Evolutionary conservation across 2,888 invertebrate species (phyloP).

Genomic region (Ferdinandea cuprea): DNA sequence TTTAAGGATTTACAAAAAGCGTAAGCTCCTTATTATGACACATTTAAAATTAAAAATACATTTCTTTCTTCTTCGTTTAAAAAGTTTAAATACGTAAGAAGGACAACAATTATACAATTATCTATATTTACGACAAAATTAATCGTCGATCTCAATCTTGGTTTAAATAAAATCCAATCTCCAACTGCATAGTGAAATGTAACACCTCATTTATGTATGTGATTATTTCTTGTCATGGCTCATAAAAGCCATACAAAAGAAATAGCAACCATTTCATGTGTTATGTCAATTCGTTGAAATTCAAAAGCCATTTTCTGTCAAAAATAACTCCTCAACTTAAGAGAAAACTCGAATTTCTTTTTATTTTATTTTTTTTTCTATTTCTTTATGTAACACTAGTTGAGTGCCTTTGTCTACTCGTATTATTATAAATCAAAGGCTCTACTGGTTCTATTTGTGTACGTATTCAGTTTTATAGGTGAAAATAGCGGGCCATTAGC

Average conservation of each 20-base stretch:
- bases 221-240: slow-evolving; percentile 43
- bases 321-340: slow-evolving; percentile 18
- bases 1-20: too few relatives aligned
- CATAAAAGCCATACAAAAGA: slow-evolving; percentile 60
- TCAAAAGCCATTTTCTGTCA: slow-evolving; percentile 29
- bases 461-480: slow-evolving; percentile 12
- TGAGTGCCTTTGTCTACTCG: background rate
- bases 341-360: slow-evolving; percentile 36
- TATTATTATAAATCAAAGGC: slow-evolving; percentile 25
- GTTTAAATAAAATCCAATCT: background rate
- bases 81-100: background rate
- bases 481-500: slow-evolving; percentile 44
- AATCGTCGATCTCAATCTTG: background rate
- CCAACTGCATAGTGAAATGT: slow-evolving; percentile 10
- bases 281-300: slow-evolving; percentile 27
- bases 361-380: slow-evolving; percentile 2
- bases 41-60: too few relatives aligned
- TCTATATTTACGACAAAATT: background rate
- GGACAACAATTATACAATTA: background rate
- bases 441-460: slow-evolving; percentile 36
- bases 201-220: slow-evolving; percentile 32
- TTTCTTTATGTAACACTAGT: slow-evolving; percentile 23
- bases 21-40: too few relatives aligned
- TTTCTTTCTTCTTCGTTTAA: background rate
- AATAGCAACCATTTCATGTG: slow-evolving; percentile 40